Evolutionary conservation across 1,140 invertebrate species (phyloP), one percentile per base, ranked within the genome.

Genomic region (Drosophila kohkoa): DNA sequence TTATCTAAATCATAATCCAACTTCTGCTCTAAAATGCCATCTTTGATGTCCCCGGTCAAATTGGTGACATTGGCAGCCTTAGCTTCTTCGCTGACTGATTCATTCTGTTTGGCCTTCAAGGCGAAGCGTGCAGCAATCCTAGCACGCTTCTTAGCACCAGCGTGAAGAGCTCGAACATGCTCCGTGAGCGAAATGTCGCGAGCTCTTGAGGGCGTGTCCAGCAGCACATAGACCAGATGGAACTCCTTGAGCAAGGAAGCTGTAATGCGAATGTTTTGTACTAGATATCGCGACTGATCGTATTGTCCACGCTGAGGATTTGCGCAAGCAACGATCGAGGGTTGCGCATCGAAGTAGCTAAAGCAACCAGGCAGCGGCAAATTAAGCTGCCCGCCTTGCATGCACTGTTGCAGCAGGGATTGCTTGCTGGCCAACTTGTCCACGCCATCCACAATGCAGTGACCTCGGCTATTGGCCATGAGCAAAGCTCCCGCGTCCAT

Each of bases 371-470:
- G 96, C 93, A 99, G 98, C 0, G 98, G 97, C 64, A 99, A 95
- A 90, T 97, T 98, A 1, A 99, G 96, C 66, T 96, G 95, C 80
- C 98, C 96, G 82, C 99, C 98, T 92, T 99, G 98, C 98, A 99
- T 99, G 10, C 97, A 97, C 94, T 99, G 98, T 46, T 99, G 93
- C 41, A 99, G 93, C 30, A 93, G 88, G n/a, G 96, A 95, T 82
- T 97, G 96, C 54, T 91, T 89, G 1, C 77, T 69, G 11, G 92
- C 73, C 95, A 99, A 97, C 94, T 99, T 99, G 93, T 99, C 98
- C 92, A 99, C 98, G 93, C 99, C 98, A 93, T 99, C 98, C 46
- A 99, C 97, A 82, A 97, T 98, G 92, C 98, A 99, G 51, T 95
- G 96, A 0, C 98, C 98, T 89, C 95, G 95, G 4, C 51, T 80